Evolutionary conservation across 2,888 invertebrate species (phyloP).

Genomic region (Synergus laeviventris): DNA sequence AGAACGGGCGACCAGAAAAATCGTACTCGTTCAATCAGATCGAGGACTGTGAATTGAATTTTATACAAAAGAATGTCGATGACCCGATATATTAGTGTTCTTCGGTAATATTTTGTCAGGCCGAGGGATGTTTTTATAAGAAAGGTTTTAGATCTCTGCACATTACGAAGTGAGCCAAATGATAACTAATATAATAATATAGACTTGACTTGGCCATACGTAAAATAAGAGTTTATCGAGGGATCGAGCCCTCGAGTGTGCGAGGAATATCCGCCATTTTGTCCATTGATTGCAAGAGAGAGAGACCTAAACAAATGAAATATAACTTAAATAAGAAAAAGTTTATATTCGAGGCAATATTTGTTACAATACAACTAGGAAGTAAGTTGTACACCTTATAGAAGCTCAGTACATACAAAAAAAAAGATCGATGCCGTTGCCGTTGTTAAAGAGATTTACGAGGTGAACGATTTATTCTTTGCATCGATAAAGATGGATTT

Average conservation of each 20-base stretch:
- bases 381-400: conserved; percentile 66
- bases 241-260: conserved; percentile 55
- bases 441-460: conserved; percentile 29
- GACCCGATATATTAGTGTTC: conserved; percentile 69
- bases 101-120: conserved; percentile 74
- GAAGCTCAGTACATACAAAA: conserved; percentile 36
- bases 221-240: conserved; percentile 59
- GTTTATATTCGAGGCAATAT: conserved; percentile 75
- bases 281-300: conserved; percentile 57
- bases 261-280: conserved; percentile 62
- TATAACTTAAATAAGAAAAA: conserved; percentile 53
- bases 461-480: conserved; percentile 14
- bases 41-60: conserved; percentile 71
- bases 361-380: conserved; percentile 73
- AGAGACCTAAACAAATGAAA: conserved; percentile 56
- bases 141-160: conserved; percentile 70
- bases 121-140: conserved; percentile 74
- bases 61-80: conserved; percentile 66
- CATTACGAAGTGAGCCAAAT: conserved; percentile 66
- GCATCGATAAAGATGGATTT: conserved; percentile 13
- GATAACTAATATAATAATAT: conserved; percentile 63
- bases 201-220: conserved; percentile 72
- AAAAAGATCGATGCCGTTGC: conserved; percentile 41
- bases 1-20: conserved; percentile 14
- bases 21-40: conserved; percentile 65